These are phyloP conservation scores for Macrosteles quadrilineatus DNA, from an alignment of 1,140 invertebrate genomes.

Conservation along the genomic window DNA sequence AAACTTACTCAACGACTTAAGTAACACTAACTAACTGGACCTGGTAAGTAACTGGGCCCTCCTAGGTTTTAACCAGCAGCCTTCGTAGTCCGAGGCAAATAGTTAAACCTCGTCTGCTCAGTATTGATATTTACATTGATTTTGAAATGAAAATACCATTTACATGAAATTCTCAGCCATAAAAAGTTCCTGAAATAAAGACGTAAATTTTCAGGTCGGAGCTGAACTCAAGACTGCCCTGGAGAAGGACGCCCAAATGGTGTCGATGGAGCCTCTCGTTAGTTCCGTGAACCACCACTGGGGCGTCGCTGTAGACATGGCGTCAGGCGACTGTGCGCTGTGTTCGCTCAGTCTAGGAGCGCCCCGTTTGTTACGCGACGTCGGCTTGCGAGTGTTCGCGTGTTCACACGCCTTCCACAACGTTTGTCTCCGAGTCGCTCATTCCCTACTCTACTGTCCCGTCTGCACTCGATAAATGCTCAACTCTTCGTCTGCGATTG, in stretches of 20 bases:
- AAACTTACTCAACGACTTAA: no score
- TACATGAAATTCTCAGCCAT: no score
- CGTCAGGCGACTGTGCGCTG: conserved; percentile 36
- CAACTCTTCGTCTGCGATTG: background rate
- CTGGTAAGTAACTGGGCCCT: no score
- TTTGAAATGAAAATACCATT: no score
- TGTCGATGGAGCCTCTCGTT: background rate
- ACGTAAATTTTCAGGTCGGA: background rate
- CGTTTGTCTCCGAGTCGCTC: conserved; percentile 38
- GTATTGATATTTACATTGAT: no score
- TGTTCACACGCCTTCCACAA: conserved; percentile 43
- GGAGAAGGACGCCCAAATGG: background rate
- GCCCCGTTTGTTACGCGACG: conserved; percentile 36
- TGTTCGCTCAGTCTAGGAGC: conserved; percentile 41
- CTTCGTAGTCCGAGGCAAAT: no score
- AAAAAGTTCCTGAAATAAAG: no score
- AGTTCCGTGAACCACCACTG: conserved; percentile 33
- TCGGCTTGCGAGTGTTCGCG: conserved; percentile 39
- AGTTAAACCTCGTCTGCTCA: no score
- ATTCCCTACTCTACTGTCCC: conserved; percentile 33
- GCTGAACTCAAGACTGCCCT: conserved; percentile 2
- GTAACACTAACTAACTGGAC: no score
- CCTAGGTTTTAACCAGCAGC: no score
- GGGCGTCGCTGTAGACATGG: conserved; percentile 39
- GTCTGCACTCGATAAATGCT: conserved; percentile 31